Evolutionary conservation across 2,888 invertebrate species (phyloP), one percentile per base, ranked within the genome.

Genomic region (Steinernema scapterisci): DNA sequence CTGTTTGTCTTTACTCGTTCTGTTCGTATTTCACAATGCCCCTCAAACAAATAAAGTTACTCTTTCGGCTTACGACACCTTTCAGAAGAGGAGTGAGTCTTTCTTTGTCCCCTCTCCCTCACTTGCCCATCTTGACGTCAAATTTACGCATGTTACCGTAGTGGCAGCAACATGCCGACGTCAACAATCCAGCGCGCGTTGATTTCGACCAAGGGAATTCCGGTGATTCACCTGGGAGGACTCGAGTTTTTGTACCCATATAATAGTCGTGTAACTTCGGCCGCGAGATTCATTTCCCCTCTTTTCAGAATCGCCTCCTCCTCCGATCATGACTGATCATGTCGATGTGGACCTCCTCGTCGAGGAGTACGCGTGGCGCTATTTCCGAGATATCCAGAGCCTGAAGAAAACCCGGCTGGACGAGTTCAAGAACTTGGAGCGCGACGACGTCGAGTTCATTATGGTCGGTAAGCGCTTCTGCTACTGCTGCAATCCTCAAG

Each of bases 301-400:
- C 2, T 48, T 48, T 48, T 48, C 48, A 48, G 48, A n/a, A 6
- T 38, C 38, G 9, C 38, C 38, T 38, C 9, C 38, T 38, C 38
- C 38, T 38, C 38, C 38, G 38, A 63, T 25, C 25, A 63, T 63
- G 63, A 63, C 63, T n/a, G 63, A 63, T 11, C 86, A 86, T 79
- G 81, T 87, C 45, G 87, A 87, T 73, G 80, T 87, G 1, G 86
- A 87, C 72, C 76, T 78, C 23, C 72, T 88, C 31, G 78, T 87
- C 25, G 87, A 87, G 73, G 85, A 87, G 71, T 87, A 86, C 77
- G 86, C 86, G 5, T 87, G 87, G 87, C 74, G 77, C 23, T 80
- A 82, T 27, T 87, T 87, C 77, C 79, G 77, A 71, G 87, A 87
- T 71, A 56, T 85, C 13, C 77, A 73, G 16, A 71, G 75, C 23